These are phyloP conservation scores for Thaleichthys pacificus DNA, from an alignment of 2,797 vertebrate genomes.

Conservation along the genomic window DNA sequence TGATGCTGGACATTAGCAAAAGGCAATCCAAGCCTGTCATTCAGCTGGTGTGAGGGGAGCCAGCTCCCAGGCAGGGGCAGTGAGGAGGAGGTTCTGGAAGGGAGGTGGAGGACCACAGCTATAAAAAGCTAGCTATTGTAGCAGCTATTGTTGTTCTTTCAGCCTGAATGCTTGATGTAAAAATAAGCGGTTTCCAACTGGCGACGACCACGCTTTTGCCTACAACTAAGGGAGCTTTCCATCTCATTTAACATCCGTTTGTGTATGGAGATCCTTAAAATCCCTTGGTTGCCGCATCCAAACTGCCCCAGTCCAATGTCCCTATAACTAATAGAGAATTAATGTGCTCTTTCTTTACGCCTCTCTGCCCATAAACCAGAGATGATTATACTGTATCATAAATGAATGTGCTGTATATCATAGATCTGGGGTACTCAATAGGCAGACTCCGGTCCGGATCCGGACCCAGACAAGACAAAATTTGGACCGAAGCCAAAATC, in stretches of 20 bases:
- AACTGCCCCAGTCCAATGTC: not conserved
- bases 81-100: constrained; percentile 7
- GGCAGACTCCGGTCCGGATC: too few relatives aligned
- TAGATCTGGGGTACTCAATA: too few relatives aligned
- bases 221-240: constrained; percentile 26
- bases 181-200: constrained; percentile 23
- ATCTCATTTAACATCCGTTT: constrained; percentile 23
- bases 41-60: constrained; percentile 22
- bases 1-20: constrained; percentile 51
- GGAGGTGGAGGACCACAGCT: constrained; percentile 16
- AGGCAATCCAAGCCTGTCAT: constrained; percentile 37
- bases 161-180: constrained; percentile 25
- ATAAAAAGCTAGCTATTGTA: not conserved
- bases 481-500: too few relatives aligned
- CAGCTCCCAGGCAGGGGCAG: constrained; percentile 1
- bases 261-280: constrained; percentile 1
- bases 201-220: constrained; percentile 21
- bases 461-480: too few relatives aligned
- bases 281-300: not conserved
- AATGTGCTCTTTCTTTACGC: too few relatives aligned
- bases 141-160: constrained; percentile 28
- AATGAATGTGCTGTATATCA: too few relatives aligned
- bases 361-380: too few relatives aligned
- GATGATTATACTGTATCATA: too few relatives aligned
- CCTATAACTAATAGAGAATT: not conserved